A percentile compares a stretch with the other conserved stretches of the same genome.
Evolutionary conservation across 2,888 invertebrate species (phyloP).

Genomic region (Lamellibrachia satsuma): DNA sequence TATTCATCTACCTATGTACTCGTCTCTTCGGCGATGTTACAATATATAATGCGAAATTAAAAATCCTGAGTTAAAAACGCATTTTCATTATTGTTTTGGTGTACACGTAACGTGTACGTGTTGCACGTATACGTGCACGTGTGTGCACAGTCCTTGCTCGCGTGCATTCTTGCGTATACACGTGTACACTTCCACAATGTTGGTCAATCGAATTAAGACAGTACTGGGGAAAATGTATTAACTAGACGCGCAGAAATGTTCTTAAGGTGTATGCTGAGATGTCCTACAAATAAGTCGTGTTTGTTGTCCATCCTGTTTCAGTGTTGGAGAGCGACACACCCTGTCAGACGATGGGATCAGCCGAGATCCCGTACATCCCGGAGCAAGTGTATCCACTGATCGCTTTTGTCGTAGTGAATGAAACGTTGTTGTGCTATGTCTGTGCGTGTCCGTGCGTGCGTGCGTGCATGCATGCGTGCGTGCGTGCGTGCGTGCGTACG

Average conservation of each 20-base stretch:
- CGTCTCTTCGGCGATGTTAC: neutral
- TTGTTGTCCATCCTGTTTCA: constrained; percentile 45
- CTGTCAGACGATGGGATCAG: constrained; percentile 66
- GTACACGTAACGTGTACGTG: constrained; percentile 21
- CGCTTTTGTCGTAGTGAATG: neutral
- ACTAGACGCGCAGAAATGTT: no score
- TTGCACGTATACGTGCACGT: no score
- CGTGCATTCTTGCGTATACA: no score
- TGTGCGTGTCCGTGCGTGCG: neutral
- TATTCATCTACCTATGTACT: neutral
- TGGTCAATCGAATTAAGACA: no score
- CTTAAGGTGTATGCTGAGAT: neutral
- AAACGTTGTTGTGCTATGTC: neutral
- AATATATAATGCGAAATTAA: neutral
- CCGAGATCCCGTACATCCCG: constrained; percentile 68
- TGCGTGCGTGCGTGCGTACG: neutral
- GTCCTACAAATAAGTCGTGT: neutral
- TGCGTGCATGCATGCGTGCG: neutral
- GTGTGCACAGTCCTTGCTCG: no score
- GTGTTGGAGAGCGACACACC: constrained; percentile 68
- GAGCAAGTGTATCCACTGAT: constrained; percentile 68
- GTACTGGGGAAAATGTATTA: no score
- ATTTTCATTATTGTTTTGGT: neutral
- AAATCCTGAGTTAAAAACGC: neutral
- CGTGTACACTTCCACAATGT: no score